These are phyloP conservation scores for Xanthia togata DNA, from an alignment of 2,888 invertebrate genomes.

Conservation along the genomic window DNA sequence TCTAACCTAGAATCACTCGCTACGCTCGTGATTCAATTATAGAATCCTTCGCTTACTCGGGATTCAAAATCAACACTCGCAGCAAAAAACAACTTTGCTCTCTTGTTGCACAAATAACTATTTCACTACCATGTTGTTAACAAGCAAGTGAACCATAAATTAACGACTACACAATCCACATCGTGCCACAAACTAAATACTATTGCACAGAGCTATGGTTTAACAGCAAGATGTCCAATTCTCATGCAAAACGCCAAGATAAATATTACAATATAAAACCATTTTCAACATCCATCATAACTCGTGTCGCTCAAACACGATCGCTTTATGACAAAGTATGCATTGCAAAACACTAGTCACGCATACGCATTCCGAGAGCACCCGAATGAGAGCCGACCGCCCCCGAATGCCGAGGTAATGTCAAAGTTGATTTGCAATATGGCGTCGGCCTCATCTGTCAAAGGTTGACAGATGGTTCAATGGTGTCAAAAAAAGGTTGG, in stretches of 20 bases:
- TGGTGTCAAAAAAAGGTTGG: constrained; percentile 10
- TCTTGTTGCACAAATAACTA: no score
- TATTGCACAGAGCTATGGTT: constrained; percentile 59
- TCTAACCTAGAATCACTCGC: no score
- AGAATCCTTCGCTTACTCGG: no score
- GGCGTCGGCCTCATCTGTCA: constrained; percentile 58
- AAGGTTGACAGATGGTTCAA: constrained; percentile 32
- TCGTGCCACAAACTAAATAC: constrained; percentile 56
- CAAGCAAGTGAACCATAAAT: constrained; percentile 10
- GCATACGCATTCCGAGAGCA: constrained; percentile 66
- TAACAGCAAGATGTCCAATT: constrained; percentile 51
- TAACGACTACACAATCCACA: constrained; percentile 27
- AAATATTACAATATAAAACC: constrained; percentile 59
- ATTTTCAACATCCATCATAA: constrained; percentile 59
- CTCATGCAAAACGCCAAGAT: constrained; percentile 60
- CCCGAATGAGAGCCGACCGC: constrained; percentile 72
- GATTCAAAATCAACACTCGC: no score
- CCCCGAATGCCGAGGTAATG: constrained; percentile 49
- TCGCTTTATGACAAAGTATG: constrained; percentile 57
- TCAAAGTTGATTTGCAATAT: constrained; percentile 46
- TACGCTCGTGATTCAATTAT: no score
- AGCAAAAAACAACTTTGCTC: no score
- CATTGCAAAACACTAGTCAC: constrained; percentile 62
- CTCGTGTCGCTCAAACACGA: constrained; percentile 62
- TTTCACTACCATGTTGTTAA: no score